These are phyloP conservation scores for Anastrepha obliqua DNA, from an alignment of 1,140 invertebrate genomes.

Conservation along the genomic window DNA sequence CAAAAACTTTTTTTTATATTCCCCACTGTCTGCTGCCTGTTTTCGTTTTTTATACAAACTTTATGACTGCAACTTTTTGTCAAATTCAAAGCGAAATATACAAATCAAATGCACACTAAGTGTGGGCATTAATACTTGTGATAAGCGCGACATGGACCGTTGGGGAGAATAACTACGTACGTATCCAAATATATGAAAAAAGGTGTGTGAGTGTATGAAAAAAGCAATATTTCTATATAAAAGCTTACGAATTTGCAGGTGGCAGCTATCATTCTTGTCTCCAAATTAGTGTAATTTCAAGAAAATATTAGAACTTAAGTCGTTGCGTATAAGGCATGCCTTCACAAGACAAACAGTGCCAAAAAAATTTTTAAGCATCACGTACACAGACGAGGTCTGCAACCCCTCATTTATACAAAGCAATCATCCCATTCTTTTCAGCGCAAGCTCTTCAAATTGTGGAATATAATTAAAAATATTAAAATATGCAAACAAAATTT, in stretches of 20 bases:
- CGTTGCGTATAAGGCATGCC: no score
- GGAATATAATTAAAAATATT: no score
- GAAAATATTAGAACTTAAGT: not conserved
- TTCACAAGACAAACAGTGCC: no score
- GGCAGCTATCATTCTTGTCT: not conserved
- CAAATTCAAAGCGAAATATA: not conserved
- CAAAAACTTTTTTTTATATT: constrained; percentile 42
- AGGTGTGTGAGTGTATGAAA: not conserved
- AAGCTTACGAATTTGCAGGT: constrained; percentile 18
- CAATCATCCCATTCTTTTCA: no score
- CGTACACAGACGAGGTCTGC: no score
- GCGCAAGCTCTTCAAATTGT: no score
- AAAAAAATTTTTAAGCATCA: no score
- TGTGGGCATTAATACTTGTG: no score
- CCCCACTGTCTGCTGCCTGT: constrained; percentile 2
- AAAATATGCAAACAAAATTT: no score
- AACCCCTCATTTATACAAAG: no score
- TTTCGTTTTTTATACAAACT: not conserved
- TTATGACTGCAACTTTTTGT: constrained; percentile 42
- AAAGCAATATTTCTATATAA: not conserved
- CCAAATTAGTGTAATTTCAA: constrained; percentile 30
- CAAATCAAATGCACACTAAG: no score
- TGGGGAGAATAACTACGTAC: not conserved
- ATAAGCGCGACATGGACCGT: not conserved
- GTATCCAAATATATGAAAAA: no score